Evolutionary conservation across 2,888 invertebrate genomes (phyloP).

Genomic region (Crepidodera aurea): DNA sequence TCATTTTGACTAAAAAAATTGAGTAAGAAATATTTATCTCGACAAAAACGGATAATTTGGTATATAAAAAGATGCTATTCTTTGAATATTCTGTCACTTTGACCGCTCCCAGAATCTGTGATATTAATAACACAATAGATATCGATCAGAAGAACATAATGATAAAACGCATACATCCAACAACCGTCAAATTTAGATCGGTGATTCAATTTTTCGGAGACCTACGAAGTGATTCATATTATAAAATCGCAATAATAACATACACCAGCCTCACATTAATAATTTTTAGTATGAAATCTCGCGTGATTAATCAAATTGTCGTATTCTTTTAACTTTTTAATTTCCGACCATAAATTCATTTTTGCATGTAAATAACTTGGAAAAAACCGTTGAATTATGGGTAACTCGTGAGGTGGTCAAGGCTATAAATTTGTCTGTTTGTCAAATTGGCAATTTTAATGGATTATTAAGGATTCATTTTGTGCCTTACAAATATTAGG

Average conservation of each 20-base stretch:
- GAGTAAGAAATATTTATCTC: too few species aligned
- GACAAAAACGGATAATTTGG: too few species aligned
- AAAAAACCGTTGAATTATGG: background rate
- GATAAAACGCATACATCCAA: background rate
- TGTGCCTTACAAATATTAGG: too few species aligned
- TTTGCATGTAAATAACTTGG: background rate
- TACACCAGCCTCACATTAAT: slow-evolving; percentile 11
- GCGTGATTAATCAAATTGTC: slow-evolving; percentile 12
- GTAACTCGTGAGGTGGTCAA: background rate
- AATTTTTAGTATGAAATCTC: slow-evolving; percentile 17
- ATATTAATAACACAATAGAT: too few species aligned
- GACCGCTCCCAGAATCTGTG: too few species aligned
- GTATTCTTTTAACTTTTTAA: background rate
- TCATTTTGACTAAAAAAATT: too few species aligned
- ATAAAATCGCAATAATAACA: slow-evolving; percentile 26
- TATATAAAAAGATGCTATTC: too few species aligned
- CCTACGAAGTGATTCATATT: slow-evolving; percentile 24
- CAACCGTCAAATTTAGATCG: slow-evolving; percentile 35
- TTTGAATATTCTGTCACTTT: too few species aligned
- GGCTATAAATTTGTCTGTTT: background rate
- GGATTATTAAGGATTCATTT: too few species aligned
- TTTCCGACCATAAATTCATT: slow-evolving; percentile 15
- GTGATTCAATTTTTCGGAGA: slow-evolving; percentile 27
- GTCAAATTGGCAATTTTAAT: background rate
- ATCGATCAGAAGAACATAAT: too few species aligned